Evolutionary conservation across 1,140 invertebrate genomes (phyloP).

Genomic region (Brachionus asplanchnoidis): DNA sequence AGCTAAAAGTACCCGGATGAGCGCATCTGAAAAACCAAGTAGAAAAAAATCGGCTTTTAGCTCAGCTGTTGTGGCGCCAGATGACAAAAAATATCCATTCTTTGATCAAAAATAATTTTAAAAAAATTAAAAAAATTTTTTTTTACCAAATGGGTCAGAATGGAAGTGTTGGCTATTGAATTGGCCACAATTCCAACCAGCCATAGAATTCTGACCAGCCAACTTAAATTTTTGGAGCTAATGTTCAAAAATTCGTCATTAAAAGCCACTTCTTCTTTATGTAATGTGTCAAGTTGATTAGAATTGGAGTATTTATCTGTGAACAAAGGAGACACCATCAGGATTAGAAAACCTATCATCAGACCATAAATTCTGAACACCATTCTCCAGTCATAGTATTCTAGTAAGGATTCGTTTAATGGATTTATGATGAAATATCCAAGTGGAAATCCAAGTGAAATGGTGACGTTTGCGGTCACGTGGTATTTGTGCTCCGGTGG

Average conservation of each 20-base stretch:
- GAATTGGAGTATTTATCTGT: slow-evolving; percentile 13
- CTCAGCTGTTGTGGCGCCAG: neutral
- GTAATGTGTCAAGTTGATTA: neutral
- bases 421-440: slow-evolving; percentile 29
- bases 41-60: slow-evolving; percentile 4
- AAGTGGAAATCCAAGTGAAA: slow-evolving; percentile 31
- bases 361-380: slow-evolving; percentile 1
- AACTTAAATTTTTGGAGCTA: neutral
- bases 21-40: neutral
- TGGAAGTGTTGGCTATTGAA: slow-evolving; percentile 36
- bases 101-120: neutral
- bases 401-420: slow-evolving; percentile 21
- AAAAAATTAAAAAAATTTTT: neutral
- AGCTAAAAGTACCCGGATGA: neutral
- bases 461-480: neutral
- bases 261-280: neutral
- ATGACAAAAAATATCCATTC: slow-evolving; percentile 30
- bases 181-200: neutral
- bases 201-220: neutral
- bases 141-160: slow-evolving; percentile 14
- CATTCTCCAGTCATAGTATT: slow-evolving; percentile 6
- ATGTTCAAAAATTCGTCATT: neutral
- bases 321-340: neutral
- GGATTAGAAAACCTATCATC: neutral
- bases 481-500: neutral